Conservation (phyloP, 2,113 vertebrate species). For the Anarrhichthys ocellatus region DNA sequence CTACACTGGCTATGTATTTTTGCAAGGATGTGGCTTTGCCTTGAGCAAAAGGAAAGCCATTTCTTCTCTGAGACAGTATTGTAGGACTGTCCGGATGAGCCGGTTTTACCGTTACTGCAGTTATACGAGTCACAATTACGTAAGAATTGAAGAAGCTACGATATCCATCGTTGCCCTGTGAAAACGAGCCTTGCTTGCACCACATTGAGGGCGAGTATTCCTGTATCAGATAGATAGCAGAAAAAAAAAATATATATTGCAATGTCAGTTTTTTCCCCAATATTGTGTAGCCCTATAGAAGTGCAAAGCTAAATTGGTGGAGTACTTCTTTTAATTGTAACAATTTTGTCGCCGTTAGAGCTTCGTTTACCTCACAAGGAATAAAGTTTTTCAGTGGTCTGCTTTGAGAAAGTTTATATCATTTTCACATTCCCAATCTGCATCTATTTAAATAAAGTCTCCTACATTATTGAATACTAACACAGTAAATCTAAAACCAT, state of each 20-base stretch:
- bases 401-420: background rate
- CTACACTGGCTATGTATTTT: background rate
- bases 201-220: background rate
- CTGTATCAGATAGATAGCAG: background rate
- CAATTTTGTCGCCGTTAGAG: background rate
- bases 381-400: background rate
- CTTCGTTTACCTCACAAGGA: background rate
- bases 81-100: background rate
- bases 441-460: conserved; percentile 25
- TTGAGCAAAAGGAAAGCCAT: background rate
- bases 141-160: background rate
- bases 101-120: background rate
- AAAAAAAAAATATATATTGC: background rate
- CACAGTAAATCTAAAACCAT: conserved; percentile 15
- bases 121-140: too few relatives aligned
- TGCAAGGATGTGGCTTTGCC: background rate
- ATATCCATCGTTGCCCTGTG: background rate
- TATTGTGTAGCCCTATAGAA: background rate
- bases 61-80: background rate
- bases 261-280: background rate
- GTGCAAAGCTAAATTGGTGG: background rate
- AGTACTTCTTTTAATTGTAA: background rate
- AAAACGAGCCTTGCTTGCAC: background rate
- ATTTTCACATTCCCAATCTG: background rate
- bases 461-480: conserved; percentile 13